phyloP scores from a whole-genome alignment of 2,113 vertebrate genomes.

The Tetraodon nigroviridis region DNA sequence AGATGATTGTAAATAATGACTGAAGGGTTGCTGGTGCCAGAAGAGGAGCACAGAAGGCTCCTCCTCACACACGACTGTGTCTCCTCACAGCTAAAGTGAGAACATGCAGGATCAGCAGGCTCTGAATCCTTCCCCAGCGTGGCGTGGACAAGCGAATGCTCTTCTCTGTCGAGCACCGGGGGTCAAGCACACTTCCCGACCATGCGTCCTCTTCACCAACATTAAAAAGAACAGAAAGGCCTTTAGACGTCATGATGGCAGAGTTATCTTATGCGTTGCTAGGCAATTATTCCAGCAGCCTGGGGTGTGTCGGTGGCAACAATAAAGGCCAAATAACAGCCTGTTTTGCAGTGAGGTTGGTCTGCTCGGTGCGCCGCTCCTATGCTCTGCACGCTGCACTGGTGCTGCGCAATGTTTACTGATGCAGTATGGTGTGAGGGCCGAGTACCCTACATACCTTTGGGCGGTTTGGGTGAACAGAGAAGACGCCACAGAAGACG shows the following conservation, averaged over 20 bases:
- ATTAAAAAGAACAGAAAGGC: constrained; percentile 36
- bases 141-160: background rate
- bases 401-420: constrained; percentile 18
- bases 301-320: constrained; percentile 44
- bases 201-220: constrained; percentile 23
- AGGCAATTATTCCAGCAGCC: constrained; percentile 65
- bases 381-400: constrained; percentile 1
- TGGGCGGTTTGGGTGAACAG: background rate
- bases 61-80: constrained; percentile 25
- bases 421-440: constrained; percentile 2
- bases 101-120: constrained; percentile 6
- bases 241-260: constrained; percentile 63
- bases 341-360: constrained; percentile 33
- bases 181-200: constrained; percentile 4
- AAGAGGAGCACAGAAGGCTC: constrained; percentile 13
- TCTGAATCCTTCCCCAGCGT: constrained; percentile 3
- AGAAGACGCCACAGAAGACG: too few species aligned
- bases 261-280: constrained; percentile 63
- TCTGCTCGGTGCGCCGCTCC: constrained; percentile 16
- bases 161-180: background rate
- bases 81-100: constrained; percentile 10
- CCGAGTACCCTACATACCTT: background rate
- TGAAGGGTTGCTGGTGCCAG: background rate
- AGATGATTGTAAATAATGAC: too few species aligned
- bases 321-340: constrained; percentile 55